Evolutionary conservation across 2,113 vertebrate species (phyloP).

Genomic region (Parotia lawesii): DNA sequence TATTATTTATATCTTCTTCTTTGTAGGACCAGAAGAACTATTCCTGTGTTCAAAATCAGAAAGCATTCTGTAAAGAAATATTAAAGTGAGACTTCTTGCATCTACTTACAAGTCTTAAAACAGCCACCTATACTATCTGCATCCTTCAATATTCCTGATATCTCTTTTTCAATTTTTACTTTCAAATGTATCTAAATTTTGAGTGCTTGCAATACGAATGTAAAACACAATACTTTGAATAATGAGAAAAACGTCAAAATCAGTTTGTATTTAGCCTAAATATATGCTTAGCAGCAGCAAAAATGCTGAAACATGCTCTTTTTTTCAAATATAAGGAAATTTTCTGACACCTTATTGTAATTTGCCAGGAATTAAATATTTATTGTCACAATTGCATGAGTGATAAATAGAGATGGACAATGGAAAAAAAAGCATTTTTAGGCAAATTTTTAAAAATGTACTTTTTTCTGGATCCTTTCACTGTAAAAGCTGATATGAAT

Average conservation of each 20-base stretch:
- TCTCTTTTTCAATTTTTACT: neutral
- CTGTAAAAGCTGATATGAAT: neutral
- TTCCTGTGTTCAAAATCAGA: neutral
- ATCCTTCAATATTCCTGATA: neutral
- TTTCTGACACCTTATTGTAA: neutral
- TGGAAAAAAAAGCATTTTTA: neutral
- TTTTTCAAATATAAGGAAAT: neutral
- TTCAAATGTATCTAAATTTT: neutral
- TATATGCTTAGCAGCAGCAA: neutral
- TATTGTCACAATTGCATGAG: neutral
- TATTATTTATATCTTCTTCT: neutral
- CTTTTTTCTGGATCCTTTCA: neutral
- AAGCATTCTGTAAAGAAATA: neutral
- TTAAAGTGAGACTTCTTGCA: neutral
- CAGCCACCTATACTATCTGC: neutral
- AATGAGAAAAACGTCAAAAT: neutral
- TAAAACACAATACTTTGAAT: neutral
- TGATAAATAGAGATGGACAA: neutral
- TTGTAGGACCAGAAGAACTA: neutral
- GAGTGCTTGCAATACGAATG: rapidly evolving
- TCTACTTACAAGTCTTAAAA: neutral
- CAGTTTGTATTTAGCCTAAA: neutral
- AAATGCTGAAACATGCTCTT: neutral
- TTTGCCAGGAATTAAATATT: neutral
- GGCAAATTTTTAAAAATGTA: neutral